Conservation (phyloP, 1,140 invertebrate genomes). For the Ceratosolen solmsi region DNA sequence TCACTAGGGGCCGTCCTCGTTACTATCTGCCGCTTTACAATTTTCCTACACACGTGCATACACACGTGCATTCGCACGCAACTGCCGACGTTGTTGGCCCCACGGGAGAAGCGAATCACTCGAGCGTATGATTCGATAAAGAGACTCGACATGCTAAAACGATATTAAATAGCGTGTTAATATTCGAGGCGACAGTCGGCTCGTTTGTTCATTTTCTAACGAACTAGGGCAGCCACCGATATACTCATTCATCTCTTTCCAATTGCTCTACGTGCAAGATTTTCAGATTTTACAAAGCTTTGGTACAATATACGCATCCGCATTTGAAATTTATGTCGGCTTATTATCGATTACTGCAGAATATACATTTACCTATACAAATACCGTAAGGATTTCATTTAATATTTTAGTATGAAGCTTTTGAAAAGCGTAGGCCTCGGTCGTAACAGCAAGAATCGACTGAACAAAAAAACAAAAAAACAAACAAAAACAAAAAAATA, state of each 20-base stretch:
- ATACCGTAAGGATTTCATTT: no score
- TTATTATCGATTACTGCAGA: not conserved
- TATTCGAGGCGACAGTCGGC: not conserved
- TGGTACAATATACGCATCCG: not conserved
- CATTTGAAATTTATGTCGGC: not conserved
- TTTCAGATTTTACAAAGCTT: not conserved
- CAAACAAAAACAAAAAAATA: no score
- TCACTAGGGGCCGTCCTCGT: not conserved
- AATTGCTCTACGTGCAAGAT: not conserved
- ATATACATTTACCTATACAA: not conserved
- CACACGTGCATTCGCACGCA: not conserved
- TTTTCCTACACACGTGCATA: not conserved
- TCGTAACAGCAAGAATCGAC: no score
- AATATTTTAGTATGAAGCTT: no score
- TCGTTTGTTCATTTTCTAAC: conserved; percentile 15
- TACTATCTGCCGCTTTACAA: not conserved
- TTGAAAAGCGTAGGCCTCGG: no score
- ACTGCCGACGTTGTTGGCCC: not conserved
- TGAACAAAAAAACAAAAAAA: no score
- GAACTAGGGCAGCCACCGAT: not conserved
- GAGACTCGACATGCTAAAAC: conserved; percentile 4
- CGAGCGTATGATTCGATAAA: conserved; percentile 29
- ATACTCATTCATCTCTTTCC: not conserved
- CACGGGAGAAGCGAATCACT: conserved; percentile 9
- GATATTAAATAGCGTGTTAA: conserved; percentile 32